Percentiles rank a stretch among this genome's conserved stretches.
Evolutionary conservation across 2,797 vertebrate genomes (phyloP).

Genomic region (Pantherophis alleghaniensis): DNA sequence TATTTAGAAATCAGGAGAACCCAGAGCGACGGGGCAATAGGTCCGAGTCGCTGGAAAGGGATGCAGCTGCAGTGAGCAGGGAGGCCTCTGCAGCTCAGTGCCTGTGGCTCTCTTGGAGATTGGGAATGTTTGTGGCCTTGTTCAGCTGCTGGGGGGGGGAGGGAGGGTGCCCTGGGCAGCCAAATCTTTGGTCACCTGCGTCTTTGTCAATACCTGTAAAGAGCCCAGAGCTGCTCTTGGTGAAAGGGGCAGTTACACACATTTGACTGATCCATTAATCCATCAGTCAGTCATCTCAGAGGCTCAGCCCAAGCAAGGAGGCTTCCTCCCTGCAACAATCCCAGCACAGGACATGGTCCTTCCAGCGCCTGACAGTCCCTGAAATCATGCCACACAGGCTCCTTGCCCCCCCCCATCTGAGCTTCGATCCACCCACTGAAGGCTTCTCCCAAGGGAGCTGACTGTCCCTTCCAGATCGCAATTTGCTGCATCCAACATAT

Average conservation of each 20-base stretch:
- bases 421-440: neutral
- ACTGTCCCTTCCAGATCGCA: neutral
- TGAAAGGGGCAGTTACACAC: neutral
- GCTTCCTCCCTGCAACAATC: neutral
- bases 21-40: neutral
- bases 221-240: neutral
- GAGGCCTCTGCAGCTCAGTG: neutral
- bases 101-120: neutral
- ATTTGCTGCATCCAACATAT: neutral
- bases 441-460: neutral
- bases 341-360: neutral
- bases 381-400: neutral
- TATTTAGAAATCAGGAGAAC: neutral
- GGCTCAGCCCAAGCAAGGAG: neutral
- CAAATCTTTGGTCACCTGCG: neutral
- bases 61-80: no score
- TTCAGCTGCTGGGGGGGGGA: neutral
- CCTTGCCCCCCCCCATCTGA: neutral
- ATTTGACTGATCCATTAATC: neutral
- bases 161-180: neutral
- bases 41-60: neutral
- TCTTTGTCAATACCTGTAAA: neutral
- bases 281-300: neutral
- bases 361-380: neutral
- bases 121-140: neutral